Evolutionary conservation across 1,140 invertebrate species (phyloP).

Genomic region (Ceratina australensis): DNA sequence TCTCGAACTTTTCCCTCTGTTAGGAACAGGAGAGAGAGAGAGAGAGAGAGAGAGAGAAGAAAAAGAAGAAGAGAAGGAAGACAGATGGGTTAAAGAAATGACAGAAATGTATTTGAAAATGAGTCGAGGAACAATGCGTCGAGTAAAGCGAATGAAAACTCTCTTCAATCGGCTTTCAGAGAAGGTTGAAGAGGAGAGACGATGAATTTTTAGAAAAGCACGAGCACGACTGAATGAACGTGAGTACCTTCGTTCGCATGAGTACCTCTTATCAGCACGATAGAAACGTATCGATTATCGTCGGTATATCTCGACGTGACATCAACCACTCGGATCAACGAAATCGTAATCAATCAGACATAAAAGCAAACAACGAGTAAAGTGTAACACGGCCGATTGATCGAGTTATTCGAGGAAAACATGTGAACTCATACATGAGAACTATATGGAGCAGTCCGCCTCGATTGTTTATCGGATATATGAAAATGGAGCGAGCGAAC

Average conservation of each 20-base stretch:
- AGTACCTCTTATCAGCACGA: slow-evolving; percentile 12
- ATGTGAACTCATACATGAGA: neutral
- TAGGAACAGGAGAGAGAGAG: neutral
- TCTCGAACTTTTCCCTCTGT: slow-evolving; percentile 1
- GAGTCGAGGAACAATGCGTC: slow-evolving; percentile 29
- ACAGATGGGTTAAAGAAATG: neutral
- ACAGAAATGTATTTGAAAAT: slow-evolving; percentile 24
- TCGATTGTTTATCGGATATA: neutral
- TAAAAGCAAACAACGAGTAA: neutral
- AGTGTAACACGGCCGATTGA: slow-evolving; percentile 13
- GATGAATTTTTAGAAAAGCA: slow-evolving; percentile 32
- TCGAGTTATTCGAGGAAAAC: neutral
- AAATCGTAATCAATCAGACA: slow-evolving; percentile 32
- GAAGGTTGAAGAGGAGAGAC: neutral
- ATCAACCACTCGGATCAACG: slow-evolving; percentile 2
- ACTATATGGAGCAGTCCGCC: neutral
- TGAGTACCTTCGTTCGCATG: neutral
- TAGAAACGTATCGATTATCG: slow-evolving; percentile 28
- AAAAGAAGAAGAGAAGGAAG: neutral
- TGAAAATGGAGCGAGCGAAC: neutral
- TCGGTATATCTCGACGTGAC: slow-evolving; percentile 37
- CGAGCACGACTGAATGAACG: slow-evolving; percentile 14
- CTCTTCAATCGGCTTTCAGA: slow-evolving; percentile 15
- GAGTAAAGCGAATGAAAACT: slow-evolving; percentile 7
- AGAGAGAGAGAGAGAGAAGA: neutral